Conservation (phyloP, 2,888 invertebrate species). For the Coenonympha arcania region DNA sequence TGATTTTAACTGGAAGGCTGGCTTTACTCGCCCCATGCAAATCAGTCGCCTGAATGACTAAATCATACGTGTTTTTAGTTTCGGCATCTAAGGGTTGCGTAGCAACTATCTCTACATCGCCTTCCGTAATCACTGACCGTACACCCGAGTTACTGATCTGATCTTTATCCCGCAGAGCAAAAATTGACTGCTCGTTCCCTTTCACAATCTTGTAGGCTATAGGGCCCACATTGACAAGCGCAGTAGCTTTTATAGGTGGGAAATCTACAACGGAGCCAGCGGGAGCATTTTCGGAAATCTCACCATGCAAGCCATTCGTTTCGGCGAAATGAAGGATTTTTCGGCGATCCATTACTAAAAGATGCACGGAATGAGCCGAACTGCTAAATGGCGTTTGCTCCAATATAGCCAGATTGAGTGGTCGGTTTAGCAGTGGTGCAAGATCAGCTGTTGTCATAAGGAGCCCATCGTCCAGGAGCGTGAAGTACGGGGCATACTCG, state of each 20-base stretch:
- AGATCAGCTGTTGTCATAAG: slow-evolving; percentile 93
- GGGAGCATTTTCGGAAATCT: slow-evolving; percentile 84
- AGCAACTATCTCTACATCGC: slow-evolving; percentile 83
- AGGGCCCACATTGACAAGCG: slow-evolving; percentile 76
- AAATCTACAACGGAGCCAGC: slow-evolving; percentile 81
- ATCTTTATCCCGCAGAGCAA: slow-evolving; percentile 79
- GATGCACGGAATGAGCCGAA: slow-evolving; percentile 83
- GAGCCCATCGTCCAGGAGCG: slow-evolving; percentile 88
- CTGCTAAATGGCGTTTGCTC: slow-evolving; percentile 87
- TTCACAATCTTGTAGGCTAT: slow-evolving; percentile 86
- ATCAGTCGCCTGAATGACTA: slow-evolving; percentile 87
- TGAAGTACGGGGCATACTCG: slow-evolving; percentile 88
- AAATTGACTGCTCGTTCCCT: slow-evolving; percentile 82
- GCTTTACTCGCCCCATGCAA: slow-evolving; percentile 86
- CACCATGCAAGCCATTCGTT: slow-evolving; percentile 77
- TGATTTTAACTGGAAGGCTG: slow-evolving; percentile 82
- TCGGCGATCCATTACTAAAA: slow-evolving; percentile 87
- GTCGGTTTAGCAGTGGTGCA: slow-evolving; percentile 84
- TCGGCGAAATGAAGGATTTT: slow-evolving; percentile 86
- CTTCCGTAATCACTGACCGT: slow-evolving; percentile 71
- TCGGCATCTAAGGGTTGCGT: slow-evolving; percentile 86
- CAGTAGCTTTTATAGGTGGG: slow-evolving; percentile 81
- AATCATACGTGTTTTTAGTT: slow-evolving; percentile 78
- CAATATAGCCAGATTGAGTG: slow-evolving; percentile 85
- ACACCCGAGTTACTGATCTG: slow-evolving; percentile 62